phyloP scores from a whole-genome alignment of 2,888 invertebrate species.

The Lasioglossum vierecki region DNA sequence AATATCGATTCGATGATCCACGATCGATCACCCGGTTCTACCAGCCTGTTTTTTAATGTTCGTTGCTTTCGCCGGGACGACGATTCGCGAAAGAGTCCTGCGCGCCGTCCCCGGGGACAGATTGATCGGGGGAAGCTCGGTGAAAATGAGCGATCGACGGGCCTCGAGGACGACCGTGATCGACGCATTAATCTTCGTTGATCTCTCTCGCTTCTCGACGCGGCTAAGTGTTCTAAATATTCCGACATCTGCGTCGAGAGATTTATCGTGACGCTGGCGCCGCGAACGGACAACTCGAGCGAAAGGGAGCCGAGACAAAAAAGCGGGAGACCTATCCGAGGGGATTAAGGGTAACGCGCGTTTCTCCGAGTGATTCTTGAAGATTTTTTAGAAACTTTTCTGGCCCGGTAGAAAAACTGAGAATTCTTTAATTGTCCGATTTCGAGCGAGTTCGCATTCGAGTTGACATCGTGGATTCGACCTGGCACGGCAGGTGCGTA shows the following conservation, averaged over 20 bases:
- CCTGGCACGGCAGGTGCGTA: slow-evolving; percentile 25
- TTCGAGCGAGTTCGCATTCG: not conserved
- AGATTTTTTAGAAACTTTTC: not conserved
- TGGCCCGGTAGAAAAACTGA: not conserved
- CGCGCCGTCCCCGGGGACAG: slow-evolving; percentile 18
- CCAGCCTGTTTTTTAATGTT: slow-evolving; percentile 57
- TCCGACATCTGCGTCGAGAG: slow-evolving; percentile 45
- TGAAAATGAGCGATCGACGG: slow-evolving; percentile 46
- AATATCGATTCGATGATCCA: slow-evolving; percentile 62
- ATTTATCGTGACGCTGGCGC: slow-evolving; percentile 28
- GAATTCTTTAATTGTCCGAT: not conserved
- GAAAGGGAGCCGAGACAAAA: not conserved
- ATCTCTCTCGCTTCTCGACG: slow-evolving; percentile 36
- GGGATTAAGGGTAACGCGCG: slow-evolving; percentile 13
- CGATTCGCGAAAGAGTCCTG: slow-evolving; percentile 50
- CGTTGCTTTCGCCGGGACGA: slow-evolving; percentile 37
- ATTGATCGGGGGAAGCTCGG: slow-evolving; percentile 54
- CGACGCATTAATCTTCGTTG: slow-evolving; percentile 54
- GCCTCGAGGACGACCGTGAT: slow-evolving; percentile 28
- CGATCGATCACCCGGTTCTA: slow-evolving; percentile 64
- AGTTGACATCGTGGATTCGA: not conserved
- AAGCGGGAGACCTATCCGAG: not conserved
- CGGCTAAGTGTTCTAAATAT: slow-evolving; percentile 47
- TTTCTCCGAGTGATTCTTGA: not conserved
- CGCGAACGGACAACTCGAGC: not conserved